Evolutionary conservation across 2,888 invertebrate genomes (phyloP), one percentile per base, ranked within the genome.

Genomic region (Augiades crinisus): DNA sequence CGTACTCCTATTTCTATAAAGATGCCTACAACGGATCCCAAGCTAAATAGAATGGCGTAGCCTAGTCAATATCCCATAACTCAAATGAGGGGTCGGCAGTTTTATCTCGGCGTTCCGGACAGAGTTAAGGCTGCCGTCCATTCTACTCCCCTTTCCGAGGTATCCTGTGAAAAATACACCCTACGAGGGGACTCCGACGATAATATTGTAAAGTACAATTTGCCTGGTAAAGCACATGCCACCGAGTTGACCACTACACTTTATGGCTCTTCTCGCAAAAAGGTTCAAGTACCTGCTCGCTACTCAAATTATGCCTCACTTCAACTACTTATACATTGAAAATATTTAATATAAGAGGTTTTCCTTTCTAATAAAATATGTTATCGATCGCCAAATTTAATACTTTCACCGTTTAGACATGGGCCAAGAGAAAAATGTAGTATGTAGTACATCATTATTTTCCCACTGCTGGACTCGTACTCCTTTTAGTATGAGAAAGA

Each of bases 151-250:
- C 68, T 70, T 66, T 60, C 63, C 64, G 60, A 62, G 60, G 67
- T 62, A 70, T 68, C 46, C 53, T 21, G 59, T 75, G 70, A 70
- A 73, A 79, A 77, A 75, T 74, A 73, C 71, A 76, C 64, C 63
- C 60, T 59, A 57, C 65, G 62, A 57, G 53, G 63, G 56, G 55
- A 64, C 52, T 62, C 66, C 50, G 49, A 47, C 63, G 63, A 66
- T 73, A 69, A 70, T 72, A 70, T 69, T 71, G 67, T 74, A 72
- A 78, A 74, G 64, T 67, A 71, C 67, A 67, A 66, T 74, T 70
- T 70, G 66, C 73, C 65, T 70, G 53, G 61, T 67, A 54, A 40
- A 53, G 31, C 37, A 55, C 34, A 45, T 21, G 22, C 31, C 27
- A 43, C 21, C 27, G 27, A 27, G 37, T 34, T 49, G n/a, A 47